Base-by-base conservation (phyloP, 2,888 invertebrate genomes). In the Agriotes lineatus region DNA sequence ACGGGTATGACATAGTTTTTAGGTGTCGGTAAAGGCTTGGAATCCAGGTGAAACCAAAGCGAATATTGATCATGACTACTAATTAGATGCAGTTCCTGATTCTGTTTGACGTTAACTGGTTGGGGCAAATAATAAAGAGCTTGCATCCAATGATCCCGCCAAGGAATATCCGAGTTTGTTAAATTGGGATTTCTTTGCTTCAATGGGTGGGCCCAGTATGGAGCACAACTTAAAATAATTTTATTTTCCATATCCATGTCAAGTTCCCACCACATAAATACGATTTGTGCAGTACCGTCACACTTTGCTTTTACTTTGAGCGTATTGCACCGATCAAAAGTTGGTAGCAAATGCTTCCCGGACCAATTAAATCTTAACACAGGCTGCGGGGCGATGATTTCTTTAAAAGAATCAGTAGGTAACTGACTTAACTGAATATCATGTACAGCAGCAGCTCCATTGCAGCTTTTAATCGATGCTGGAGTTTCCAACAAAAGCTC, bases 131-230 rank as follows among this genome's bases (percentile, higher is more conserved):
- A 97, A 85, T 97, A 99, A 20, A 97, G 89, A 0, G 95, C 97
- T 85, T 99, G 99, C 96, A 99, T 98, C 99, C 99, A 99, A 82
- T 99, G 99, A 85, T 99, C 99, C 39, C 99, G 88, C 99, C 99
- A 99, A 35, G 96, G 93, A 71, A 93, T 88, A 0, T 86, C 80
- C 76, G 90, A 88, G 14, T 62, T 69, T 0, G 85, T 86, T 44
- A 62, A 37, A 22, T 58, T 50, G 12, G 37, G 33, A 10, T 83
- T 72, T 37, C 83, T 80, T 0, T 82, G 76, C 1, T 82, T 81
- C 3, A 85, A 75, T 0, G 93, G 91, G 83, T 95, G 95, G 10
- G 89, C 90, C 97, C 97, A 99, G 83, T 89, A 90, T 0, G 98
- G 98, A 0, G 97, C 96, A 86, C 97, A 98, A 78, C 95, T 95